These are phyloP conservation scores for Gymnopithys bicolor DNA, from an alignment of 2,797 vertebrate species.

Conservation along the genomic window DNA sequence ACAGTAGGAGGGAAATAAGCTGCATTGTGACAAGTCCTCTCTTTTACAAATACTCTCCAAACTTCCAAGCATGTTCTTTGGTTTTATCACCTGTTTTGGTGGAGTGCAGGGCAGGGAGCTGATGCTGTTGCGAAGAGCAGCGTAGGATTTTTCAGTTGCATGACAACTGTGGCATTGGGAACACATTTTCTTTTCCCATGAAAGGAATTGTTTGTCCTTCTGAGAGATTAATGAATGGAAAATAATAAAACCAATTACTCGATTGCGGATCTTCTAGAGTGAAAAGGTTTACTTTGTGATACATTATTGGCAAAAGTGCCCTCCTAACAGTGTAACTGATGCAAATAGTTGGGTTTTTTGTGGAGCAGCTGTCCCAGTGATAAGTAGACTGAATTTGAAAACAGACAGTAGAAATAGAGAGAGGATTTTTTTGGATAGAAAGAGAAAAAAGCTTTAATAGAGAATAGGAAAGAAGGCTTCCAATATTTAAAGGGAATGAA, in stretches of 20 bases:
- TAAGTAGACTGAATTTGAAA: neutral
- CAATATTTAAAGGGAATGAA: neutral
- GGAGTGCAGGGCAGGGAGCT: fast-evolving
- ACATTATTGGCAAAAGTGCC: neutral
- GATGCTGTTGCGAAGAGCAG: neutral
- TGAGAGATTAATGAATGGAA: neutral
- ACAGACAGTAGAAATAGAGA: neutral
- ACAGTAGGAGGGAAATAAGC: neutral
- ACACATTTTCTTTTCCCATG: neutral
- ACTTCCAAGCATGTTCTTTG: neutral
- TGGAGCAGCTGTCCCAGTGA: neutral
- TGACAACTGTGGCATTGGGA: neutral
- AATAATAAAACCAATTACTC: neutral
- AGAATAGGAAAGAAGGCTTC: neutral
- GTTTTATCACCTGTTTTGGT: neutral
- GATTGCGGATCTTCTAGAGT: neutral
- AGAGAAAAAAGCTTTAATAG: neutral
- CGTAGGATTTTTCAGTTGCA: neutral
- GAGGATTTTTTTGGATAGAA: neutral
- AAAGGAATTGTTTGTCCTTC: neutral
- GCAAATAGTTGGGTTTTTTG: neutral
- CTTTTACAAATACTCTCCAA: neutral
- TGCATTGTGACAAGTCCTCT: neutral
- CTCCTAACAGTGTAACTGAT: neutral
- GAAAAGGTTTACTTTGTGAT: neutral